Base-by-base conservation (phyloP, 2,113 vertebrate genomes). In the Trogon surrucura region DNA sequence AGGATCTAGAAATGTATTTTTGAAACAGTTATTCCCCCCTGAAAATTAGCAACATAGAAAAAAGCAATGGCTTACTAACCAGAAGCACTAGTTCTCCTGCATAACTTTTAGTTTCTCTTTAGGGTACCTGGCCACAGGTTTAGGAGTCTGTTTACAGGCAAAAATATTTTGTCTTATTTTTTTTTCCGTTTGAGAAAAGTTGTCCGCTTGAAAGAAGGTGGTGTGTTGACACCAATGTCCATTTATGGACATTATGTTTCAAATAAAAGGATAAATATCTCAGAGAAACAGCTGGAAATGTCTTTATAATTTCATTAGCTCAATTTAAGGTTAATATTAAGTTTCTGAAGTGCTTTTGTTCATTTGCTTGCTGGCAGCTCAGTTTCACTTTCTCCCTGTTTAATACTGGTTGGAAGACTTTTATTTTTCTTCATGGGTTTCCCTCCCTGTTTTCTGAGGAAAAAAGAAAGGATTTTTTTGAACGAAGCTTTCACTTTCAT, bases 241-340 rank as follows among this genome's bases (percentile, higher is more conserved):
- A 96, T 96, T 96, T 78, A 93, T 45, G 56, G 85, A 93, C 47
- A 77, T 77, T n/a, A 16, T 77, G 45, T 96, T 97, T 96, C 60
- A 96, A 94, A 97, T 92, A 77, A 96, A 95, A 96, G 48, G 36
- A 74, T 71, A 93, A 86, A 70, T 91, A 69, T 93, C 80, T 88
- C n/a, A 67, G 80, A 92, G 61, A 94, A 96, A 84, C 6, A 85
- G 19, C 69, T 75, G 80, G 88, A 93, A 90, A 69, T 45, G 84
- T 77, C 26, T 80, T 95, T 82, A 48, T 88, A 36, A 54, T 62
- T 93, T 97, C n/a, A 79, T 96, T 97, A 95, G 57, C 58, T 85
- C 57, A 93, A 85, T 88, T 95, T 97, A 95, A 97, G 66, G 61
- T 88, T 94, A 95, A 94, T 91, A 72, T 45, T 80, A 89, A 93